These are phyloP conservation scores for Lamellibrachia satsuma DNA, from an alignment of 2,888 invertebrate genomes.

Conservation along the genomic window DNA sequence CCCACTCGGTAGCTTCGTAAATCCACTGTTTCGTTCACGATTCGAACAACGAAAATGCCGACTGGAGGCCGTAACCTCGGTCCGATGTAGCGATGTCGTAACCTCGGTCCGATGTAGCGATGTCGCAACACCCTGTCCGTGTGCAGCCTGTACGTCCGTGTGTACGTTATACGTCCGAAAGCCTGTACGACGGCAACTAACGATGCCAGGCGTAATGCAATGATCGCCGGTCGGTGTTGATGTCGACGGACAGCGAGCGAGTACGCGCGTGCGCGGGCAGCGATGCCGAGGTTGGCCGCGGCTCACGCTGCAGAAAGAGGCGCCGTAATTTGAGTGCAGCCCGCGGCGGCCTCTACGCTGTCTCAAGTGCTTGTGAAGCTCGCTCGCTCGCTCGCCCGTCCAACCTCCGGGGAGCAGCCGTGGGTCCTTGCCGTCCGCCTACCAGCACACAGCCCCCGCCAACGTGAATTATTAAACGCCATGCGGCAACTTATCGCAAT, in stretches of 20 bases:
- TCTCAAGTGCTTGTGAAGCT: not conserved
- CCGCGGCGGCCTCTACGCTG: not conserved
- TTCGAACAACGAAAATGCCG: not conserved
- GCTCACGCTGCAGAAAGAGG: not conserved
- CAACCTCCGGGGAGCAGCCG: not conserved
- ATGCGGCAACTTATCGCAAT: not conserved
- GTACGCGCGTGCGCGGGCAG: not conserved
- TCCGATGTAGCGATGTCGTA: not conserved
- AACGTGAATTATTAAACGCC: not conserved
- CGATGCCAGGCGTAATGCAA: not conserved
- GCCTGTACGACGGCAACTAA: not conserved
- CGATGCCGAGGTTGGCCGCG: not conserved
- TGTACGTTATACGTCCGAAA: too few species aligned
- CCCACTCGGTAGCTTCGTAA: not conserved
- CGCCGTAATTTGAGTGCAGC: conserved; percentile 6
- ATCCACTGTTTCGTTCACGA: not conserved
- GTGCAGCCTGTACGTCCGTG: not conserved
- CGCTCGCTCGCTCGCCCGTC: not conserved
- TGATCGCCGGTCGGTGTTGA: conserved; percentile 10
- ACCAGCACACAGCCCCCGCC: not conserved
- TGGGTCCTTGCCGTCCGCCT: not conserved
- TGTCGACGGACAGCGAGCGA: not conserved
- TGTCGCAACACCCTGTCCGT: not conserved
- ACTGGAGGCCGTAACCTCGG: not conserved
- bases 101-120: not conserved